These are phyloP conservation scores for Calonectris borealis DNA, from an alignment of 2,113 vertebrate species.

Conservation along the genomic window DNA sequence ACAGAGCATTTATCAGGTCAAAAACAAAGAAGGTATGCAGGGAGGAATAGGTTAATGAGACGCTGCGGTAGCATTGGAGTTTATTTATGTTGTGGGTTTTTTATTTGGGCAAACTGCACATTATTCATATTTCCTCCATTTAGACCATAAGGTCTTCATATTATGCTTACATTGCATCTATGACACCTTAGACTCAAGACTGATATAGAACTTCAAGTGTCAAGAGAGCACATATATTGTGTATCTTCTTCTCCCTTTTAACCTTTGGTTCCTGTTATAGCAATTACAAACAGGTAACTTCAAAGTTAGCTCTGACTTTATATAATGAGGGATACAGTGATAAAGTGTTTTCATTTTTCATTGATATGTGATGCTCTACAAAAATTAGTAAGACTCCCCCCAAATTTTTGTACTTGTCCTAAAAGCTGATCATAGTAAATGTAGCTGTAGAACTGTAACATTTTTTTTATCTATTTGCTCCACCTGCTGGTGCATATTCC, in stretches of 20 bases:
- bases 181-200: background rate
- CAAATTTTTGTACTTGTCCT: background rate
- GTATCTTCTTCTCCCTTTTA: background rate
- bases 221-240: background rate
- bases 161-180: background rate
- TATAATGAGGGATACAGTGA: background rate
- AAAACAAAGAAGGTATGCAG: background rate
- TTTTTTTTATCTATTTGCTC: background rate
- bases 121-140: background rate
- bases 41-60: background rate
- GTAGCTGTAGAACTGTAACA: background rate
- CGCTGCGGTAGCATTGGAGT: background rate
- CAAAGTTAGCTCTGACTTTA: background rate
- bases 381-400: background rate
- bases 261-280: background rate
- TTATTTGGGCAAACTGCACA: background rate
- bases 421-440: background rate
- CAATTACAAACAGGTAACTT: background rate
- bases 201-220: background rate
- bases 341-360: background rate
- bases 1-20: background rate
- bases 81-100: background rate
- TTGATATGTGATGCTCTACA: background rate
- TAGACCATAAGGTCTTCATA: background rate
- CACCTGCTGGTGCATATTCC: conserved; percentile 7